Conservation (phyloP, 2,888 invertebrate species). For the Synanthedon myopaeformis region DNA sequence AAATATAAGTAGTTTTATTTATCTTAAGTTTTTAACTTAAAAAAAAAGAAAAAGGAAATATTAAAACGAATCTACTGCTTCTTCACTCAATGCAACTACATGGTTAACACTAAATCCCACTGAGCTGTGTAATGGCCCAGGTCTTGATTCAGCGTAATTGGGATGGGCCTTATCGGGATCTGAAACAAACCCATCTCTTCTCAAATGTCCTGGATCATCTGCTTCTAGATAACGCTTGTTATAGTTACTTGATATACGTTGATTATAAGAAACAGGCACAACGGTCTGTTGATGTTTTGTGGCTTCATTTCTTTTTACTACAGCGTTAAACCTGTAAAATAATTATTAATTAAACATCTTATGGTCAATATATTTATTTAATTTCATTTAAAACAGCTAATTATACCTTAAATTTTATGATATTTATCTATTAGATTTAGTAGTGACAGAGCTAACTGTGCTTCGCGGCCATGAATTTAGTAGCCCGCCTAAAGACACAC, state of each 20-base stretch:
- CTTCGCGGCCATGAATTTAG: too few relatives aligned
- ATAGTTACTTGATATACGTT: constrained; percentile 10
- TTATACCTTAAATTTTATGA: too few relatives aligned
- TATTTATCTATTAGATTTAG: too few relatives aligned
- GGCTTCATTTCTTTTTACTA: constrained; percentile 39
- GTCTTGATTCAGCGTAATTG: constrained; percentile 12
- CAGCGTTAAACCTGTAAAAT: constrained; percentile 41
- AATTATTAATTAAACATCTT: not conserved
- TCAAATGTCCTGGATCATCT: constrained; percentile 11
- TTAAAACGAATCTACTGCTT: constrained; percentile 3
- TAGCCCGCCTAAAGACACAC: too few relatives aligned
- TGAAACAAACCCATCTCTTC: constrained; percentile 6
- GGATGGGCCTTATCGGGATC: constrained; percentile 10
- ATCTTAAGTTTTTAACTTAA: not conserved
- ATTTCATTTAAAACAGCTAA: too few relatives aligned
- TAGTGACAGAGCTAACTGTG: too few relatives aligned
- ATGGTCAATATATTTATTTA: not conserved
- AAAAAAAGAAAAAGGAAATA: constrained; percentile 1
- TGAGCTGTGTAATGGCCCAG: constrained; percentile 13
- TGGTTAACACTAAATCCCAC: constrained; percentile 38
- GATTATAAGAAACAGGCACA: constrained; percentile 14
- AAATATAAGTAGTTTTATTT: too few relatives aligned
- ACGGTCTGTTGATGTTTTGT: constrained; percentile 26
- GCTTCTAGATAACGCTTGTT: constrained; percentile 12
- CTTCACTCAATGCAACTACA: constrained; percentile 10